phyloP scores from a whole-genome alignment of 1,140 invertebrate genomes.

The Drosophila erecta region DNA sequence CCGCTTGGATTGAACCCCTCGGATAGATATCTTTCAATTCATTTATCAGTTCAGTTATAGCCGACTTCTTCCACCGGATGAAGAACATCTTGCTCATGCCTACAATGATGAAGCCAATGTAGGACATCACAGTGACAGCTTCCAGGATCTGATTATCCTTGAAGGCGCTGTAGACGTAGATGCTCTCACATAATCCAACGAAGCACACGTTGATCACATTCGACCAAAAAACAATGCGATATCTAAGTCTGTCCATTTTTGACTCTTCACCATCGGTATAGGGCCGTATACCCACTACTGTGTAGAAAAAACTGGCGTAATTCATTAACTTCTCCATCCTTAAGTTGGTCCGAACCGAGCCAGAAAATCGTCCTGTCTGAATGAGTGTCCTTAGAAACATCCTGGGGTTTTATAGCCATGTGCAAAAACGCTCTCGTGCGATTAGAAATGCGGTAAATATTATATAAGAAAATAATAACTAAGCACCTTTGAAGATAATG shows the following conservation, averaged over 20 bases:
- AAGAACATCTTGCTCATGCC: slow-evolving; percentile 61
- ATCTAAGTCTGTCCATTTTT: neutral
- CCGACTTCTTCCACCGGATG: slow-evolving; percentile 40
- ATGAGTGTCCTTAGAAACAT: neutral
- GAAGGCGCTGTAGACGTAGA: slow-evolving; percentile 41
- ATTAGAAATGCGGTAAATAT: neutral
- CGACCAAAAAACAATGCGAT: slow-evolving; percentile 32
- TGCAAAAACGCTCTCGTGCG: neutral
- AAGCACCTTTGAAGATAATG: neutral
- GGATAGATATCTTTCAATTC: slow-evolving; percentile 58
- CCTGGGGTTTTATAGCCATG: slow-evolving; percentile 7
- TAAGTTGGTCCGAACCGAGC: neutral
- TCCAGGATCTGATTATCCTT: slow-evolving; percentile 36
- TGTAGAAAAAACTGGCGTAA: slow-evolving; percentile 61
- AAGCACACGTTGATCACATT: slow-evolving; percentile 42
- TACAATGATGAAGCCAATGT: slow-evolving; percentile 63
- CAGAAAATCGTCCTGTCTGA: neutral
- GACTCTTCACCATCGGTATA: slow-evolving; percentile 12
- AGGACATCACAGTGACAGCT: slow-evolving; percentile 62
- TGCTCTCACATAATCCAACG: slow-evolving; percentile 11
- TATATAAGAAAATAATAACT: neutral
- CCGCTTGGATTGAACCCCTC: slow-evolving; percentile 13
- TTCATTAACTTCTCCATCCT: slow-evolving; percentile 53
- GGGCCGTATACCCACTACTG: slow-evolving; percentile 44
- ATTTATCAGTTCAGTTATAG: slow-evolving; percentile 39